phyloP scores from a whole-genome alignment of 2,797 vertebrate genomes.

The Rhynchonycteris naso region DNA sequence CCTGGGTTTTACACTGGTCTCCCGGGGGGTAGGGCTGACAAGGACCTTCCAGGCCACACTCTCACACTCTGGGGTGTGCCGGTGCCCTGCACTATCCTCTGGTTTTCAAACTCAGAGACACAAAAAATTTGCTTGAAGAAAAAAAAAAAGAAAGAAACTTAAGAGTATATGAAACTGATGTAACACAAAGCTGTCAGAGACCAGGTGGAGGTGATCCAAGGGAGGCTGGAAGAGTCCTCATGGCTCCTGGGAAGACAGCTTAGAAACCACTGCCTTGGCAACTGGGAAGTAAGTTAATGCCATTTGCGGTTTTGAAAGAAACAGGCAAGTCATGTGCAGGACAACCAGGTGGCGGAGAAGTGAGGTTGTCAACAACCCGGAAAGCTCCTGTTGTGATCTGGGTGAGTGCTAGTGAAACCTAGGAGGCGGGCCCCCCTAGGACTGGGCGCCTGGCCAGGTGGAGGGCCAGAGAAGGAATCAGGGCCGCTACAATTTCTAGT shows the following conservation, averaged over 20 bases:
- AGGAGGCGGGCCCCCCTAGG: background rate
- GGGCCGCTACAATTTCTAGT: background rate
- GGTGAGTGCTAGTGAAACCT: background rate
- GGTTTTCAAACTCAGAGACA: conserved; percentile 37
- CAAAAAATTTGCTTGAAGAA: background rate
- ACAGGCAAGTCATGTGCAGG: background rate
- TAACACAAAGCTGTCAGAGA: background rate
- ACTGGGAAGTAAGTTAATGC: background rate
- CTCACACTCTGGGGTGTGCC: background rate
- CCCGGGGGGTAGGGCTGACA: background rate
- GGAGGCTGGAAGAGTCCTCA: background rate
- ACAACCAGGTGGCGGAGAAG: background rate
- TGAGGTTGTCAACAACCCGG: background rate
- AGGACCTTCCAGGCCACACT: background rate
- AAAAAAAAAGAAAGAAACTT: background rate
- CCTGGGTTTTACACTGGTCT: background rate
- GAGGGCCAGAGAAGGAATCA: background rate
- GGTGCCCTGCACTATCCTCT: background rate
- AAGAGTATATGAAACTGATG: background rate
- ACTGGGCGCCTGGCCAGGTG: background rate
- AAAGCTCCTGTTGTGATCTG: background rate
- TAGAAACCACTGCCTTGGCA: background rate
- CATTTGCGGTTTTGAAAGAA: background rate
- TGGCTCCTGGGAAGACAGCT: background rate
- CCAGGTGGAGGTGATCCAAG: background rate